Evolutionary conservation across 2,113 vertebrate genomes (phyloP).

Genomic region (Orycteropus afer): DNA sequence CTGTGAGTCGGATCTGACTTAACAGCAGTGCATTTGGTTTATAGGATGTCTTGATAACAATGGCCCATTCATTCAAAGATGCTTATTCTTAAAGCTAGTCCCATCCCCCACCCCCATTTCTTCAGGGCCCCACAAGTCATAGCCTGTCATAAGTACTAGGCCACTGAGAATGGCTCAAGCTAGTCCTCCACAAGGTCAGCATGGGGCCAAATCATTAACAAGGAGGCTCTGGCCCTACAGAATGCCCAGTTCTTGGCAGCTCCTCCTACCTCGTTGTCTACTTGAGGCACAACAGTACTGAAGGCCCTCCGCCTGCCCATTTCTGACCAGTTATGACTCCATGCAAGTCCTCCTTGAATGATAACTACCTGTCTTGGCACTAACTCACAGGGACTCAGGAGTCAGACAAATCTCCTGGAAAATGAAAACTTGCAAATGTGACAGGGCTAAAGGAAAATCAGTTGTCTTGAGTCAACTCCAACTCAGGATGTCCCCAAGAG

Average conservation of each 20-base stretch:
- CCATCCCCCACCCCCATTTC: neutral
- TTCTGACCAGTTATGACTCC: neutral
- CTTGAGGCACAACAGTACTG: neutral
- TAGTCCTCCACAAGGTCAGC: too few relatives aligned
- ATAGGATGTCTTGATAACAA: neutral
- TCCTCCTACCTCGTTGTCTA: neutral
- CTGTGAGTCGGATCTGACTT: too few relatives aligned
- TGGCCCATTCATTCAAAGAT: neutral
- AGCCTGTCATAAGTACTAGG: neutral
- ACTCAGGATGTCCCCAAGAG: neutral
- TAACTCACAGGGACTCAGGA: neutral
- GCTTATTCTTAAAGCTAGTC: neutral
- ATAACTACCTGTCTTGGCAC: neutral
- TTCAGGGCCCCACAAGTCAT: neutral
- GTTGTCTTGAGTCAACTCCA: neutral
- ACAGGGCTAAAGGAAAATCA: neutral
- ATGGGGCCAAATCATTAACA: neutral
- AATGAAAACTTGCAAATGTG: neutral
- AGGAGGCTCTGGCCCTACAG: neutral
- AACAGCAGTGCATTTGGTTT: too few relatives aligned
- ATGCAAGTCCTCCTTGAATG: neutral
- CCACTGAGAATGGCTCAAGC: neutral
- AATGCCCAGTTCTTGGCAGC: accelerated
- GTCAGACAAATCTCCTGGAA: neutral
- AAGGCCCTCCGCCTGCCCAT: accelerated